Conservation (phyloP, 2,888 invertebrate species). For the Cryptus armator region DNA sequence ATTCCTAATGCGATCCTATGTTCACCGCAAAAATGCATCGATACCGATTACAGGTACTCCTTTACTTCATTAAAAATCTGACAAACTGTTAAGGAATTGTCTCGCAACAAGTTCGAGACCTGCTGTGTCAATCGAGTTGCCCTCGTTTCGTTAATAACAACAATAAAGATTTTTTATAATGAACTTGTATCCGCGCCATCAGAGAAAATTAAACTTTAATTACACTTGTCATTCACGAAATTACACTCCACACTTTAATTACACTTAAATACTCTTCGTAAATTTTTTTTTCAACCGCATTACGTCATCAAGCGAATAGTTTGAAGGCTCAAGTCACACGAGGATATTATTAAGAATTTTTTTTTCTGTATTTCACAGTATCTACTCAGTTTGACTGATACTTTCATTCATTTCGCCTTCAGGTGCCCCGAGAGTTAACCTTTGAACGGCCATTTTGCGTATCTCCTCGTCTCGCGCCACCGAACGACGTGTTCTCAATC, state of each 20-base stretch:
- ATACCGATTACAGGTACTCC: too few species aligned
- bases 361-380: background rate
- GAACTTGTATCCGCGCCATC: too few species aligned
- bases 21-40: too few species aligned
- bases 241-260: background rate
- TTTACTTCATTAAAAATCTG: too few species aligned
- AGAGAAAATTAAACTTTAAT: too few species aligned
- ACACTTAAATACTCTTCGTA: background rate
- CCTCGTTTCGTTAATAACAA: background rate
- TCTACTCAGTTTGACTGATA: background rate
- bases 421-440: background rate
- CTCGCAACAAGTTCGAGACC: too few species aligned
- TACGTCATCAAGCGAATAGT: too few species aligned
- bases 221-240: background rate
- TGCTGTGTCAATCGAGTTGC: too few species aligned
- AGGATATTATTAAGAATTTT: background rate
- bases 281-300: background rate
- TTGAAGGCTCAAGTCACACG: too few species aligned
- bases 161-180: background rate
- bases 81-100: too few species aligned
- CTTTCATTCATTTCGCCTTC: background rate
- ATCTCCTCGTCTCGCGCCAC: slow-evolving; percentile 14
- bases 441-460: slow-evolving; percentile 1
- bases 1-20: background rate
- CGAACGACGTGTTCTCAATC: slow-evolving; percentile 6